Base-by-base conservation (phyloP, 2,113 vertebrate species). In the Zingel zingel region DNA sequence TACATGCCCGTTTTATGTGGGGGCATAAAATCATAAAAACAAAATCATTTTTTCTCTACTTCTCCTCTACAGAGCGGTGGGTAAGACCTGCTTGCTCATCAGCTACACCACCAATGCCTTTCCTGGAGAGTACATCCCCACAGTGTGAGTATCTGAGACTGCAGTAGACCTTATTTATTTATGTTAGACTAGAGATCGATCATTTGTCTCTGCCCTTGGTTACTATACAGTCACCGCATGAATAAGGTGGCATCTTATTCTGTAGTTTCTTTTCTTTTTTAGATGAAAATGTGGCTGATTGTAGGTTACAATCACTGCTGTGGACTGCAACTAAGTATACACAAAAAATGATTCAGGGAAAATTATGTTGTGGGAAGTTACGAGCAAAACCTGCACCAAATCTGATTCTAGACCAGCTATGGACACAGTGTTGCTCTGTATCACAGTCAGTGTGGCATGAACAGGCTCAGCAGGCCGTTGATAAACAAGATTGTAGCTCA, bases 31-130 rank as follows among this genome's bases (percentile, higher is more conserved):
- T 21, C 6, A 10, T 36, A 19, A 61, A 66, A 15, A 4, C 11
- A 63, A 54, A 83, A 66, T 43, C 0, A 21, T 23, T 23, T 58
- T 76, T 19, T 27, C 5, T 74, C 18, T 64, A 65, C 16, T 59
- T 78, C 43, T 69, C 54, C 15, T 62, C 91, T 94, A 43, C 91
- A 99, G 98, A 92, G 98, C 98, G 94, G 98, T 99, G 94, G 98
- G 98, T 97, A 99, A 99, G 95, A 99, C 98, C 86, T 99, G 98
- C 94, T 96, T 99, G 74, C 97, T 99, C 93, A 99, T 99, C 96
- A 99, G 98, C 93, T 99, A 99, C 73, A 99, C 98, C 51, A 99
- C 98, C 95, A 99, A 99, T 96, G 98, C 98, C 3, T 99, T 99
- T 91, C 98, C 98, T 70, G 98, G 98, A 93, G 98, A 99, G 74